Evolutionary conservation across 2,797 vertebrate species (phyloP).

Genomic region (Bradypodion pumilum): DNA sequence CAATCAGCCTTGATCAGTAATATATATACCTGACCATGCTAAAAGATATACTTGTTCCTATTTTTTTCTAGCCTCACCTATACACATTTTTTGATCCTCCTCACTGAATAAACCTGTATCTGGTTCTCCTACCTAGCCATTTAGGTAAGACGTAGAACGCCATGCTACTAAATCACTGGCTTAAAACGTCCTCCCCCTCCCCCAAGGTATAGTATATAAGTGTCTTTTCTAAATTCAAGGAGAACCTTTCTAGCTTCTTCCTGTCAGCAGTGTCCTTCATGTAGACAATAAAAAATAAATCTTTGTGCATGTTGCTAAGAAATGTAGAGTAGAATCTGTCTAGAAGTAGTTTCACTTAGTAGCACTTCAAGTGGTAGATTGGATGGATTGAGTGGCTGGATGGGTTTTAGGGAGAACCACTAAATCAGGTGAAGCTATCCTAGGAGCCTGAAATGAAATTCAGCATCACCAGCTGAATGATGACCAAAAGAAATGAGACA

Average conservation of each 20-base stretch:
- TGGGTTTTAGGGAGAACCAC: neutral
- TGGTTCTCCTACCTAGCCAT: no score
- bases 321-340: neutral
- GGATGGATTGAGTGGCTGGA: neutral
- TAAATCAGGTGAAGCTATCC: neutral
- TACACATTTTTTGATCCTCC: no score
- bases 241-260: neutral
- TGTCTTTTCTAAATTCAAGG: neutral
- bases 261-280: neutral
- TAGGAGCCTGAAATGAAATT: neutral
- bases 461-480: neutral
- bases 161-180: neutral
- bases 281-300: neutral
- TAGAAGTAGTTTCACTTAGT: neutral
- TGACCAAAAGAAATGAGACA: neutral
- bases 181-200: neutral
- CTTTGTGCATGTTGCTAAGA: neutral
- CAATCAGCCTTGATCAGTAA: neutral
- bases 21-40: neutral
- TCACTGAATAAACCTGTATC: no score
- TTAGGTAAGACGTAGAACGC: neutral
- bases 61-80: no score
- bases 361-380: neutral
- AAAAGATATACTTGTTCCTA: neutral
- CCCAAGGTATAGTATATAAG: neutral